Percentiles rank a stretch among this genome's conserved stretches.
Conservation (phyloP, 2,888 invertebrate species). For the Pocota personata region DNA sequence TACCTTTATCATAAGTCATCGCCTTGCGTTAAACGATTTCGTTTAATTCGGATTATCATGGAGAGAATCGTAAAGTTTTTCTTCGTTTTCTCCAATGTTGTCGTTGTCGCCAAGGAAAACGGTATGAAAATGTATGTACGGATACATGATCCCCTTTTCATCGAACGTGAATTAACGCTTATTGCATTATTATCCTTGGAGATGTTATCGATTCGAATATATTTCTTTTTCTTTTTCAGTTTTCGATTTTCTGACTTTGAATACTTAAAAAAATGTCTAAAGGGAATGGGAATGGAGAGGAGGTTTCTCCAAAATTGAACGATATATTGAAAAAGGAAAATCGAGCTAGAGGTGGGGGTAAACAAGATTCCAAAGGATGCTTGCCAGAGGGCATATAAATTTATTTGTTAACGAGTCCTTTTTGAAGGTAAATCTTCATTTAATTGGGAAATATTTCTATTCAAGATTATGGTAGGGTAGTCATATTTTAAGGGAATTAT, state of each 20-base stretch:
- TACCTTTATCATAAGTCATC: conserved; percentile 73
- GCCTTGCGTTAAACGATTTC: conserved; percentile 72
- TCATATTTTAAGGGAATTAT: background rate
- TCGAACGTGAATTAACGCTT: conserved; percentile 73
- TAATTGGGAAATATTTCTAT: conserved; percentile 63
- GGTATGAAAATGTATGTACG: background rate
- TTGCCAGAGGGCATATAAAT: conserved; percentile 39
- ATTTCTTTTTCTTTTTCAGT: conserved; percentile 52
- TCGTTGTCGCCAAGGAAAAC: conserved; percentile 38
- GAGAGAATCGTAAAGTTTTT: conserved; percentile 49
- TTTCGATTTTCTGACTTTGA: conserved; percentile 60
- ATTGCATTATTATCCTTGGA: conserved; percentile 72
- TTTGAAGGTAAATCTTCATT: conserved; percentile 53
- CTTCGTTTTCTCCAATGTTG: conserved; percentile 24
- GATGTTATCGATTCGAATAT: conserved; percentile 68
- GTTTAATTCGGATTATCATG: conserved; percentile 71
- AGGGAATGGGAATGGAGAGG: conserved; percentile 23
- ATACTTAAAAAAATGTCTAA: conserved; percentile 49
- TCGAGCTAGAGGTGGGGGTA: background rate
- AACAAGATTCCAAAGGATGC: conserved; percentile 37
- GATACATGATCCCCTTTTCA: conserved; percentile 56
- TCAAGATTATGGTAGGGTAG: conserved; percentile 17
- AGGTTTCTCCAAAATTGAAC: conserved; percentile 15
- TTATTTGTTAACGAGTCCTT: conserved; percentile 52
- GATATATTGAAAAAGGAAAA: conserved; percentile 34